Conservation (phyloP, 1,140 invertebrate species). For the Zaprionus vittiger region DNA sequence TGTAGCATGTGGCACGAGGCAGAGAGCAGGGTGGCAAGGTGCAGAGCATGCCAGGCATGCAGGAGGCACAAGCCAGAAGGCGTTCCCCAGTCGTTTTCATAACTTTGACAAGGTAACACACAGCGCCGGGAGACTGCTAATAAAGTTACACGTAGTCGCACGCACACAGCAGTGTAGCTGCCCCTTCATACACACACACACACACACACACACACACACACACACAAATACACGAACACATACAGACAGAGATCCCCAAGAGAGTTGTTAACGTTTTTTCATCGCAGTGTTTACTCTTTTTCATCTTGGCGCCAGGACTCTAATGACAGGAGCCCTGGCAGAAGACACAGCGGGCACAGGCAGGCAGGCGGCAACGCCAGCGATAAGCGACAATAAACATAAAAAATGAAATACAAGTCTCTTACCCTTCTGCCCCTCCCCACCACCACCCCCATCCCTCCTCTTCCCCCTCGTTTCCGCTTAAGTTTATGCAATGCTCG, state of each 20-base stretch:
- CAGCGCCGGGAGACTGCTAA: slow-evolving; percentile 49
- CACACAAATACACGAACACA: slow-evolving; percentile 22
- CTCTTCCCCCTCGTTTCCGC: background rate
- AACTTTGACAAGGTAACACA: slow-evolving; percentile 76
- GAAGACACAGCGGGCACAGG: slow-evolving; percentile 8
- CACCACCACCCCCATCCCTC: background rate
- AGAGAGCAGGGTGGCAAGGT: background rate
- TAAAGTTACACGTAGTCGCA: slow-evolving; percentile 46
- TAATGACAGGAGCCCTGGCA: slow-evolving; percentile 66
- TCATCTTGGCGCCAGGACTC: slow-evolving; percentile 71
- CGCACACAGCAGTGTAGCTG: slow-evolving; percentile 14
- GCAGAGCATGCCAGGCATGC: background rate
- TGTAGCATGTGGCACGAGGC: slow-evolving; percentile 9
- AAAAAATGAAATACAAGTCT: slow-evolving; percentile 72
- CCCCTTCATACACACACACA: too few relatives aligned
- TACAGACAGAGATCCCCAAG: slow-evolving; percentile 50
- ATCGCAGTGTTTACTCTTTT: slow-evolving; percentile 79
- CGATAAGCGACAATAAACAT: slow-evolving; percentile 81
- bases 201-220: too few relatives aligned
- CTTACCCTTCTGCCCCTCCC: background rate
- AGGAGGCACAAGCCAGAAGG: slow-evolving; percentile 1
- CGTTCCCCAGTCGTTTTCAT: slow-evolving; percentile 68
- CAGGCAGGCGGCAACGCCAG: slow-evolving; percentile 9
- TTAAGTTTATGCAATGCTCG: slow-evolving; percentile 58
- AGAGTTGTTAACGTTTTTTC: slow-evolving; percentile 82